Base-by-base conservation (phyloP, 2,113 vertebrate genomes). In the Petromus typicus region DNA sequence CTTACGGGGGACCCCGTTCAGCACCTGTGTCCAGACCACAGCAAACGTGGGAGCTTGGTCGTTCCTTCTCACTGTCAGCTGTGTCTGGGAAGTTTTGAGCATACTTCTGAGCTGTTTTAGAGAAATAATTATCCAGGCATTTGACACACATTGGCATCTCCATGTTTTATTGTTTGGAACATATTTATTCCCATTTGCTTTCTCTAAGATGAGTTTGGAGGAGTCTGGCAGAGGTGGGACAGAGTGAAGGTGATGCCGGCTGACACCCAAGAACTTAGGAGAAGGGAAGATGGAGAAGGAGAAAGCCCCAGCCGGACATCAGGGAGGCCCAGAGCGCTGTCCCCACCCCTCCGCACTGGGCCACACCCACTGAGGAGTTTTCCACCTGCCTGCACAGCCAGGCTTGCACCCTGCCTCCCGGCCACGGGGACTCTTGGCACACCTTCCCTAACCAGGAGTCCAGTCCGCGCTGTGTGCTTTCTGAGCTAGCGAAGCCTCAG, bases 11-110 rank as follows among this genome's bases (percentile, higher is more conserved):
- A 13, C 57, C 56, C 92, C 92, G 25, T 16, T 83, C 32, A 86
- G 23, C 79, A 86, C 40, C 37, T 14, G 1, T 82, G 92, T 95
- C 95, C 90, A 86, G 81, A 86, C 78, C 90, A 95, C n/a, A n/a
- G 56, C 85, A 95, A 95, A 90, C 85, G 27, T 54, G 11, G 3
- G 11, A 59, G 54, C 86, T 83, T 67, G n/a, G 40, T 67, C 63
- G 86, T 81, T 71, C 88, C 76, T 80, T 56, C 45, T 75, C 80
- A 81, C n/a, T 61, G 10, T 76, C 56, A 43, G 59, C 94, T 59
- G 18, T 9, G 69, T 81, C 90, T 82, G n/a, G 79, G 75, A 73
- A 85, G 14, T 79, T 71, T 73, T 89, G 43, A 81, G 40, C 64
- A 40, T 80, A 54, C 23, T 79, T 67, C 66, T 95, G 73, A 30